A percentile compares a stretch with the other conserved stretches of the same genome.
Conservation (phyloP, 2,113 vertebrate species). For the Polypterus senegalus region DNA sequence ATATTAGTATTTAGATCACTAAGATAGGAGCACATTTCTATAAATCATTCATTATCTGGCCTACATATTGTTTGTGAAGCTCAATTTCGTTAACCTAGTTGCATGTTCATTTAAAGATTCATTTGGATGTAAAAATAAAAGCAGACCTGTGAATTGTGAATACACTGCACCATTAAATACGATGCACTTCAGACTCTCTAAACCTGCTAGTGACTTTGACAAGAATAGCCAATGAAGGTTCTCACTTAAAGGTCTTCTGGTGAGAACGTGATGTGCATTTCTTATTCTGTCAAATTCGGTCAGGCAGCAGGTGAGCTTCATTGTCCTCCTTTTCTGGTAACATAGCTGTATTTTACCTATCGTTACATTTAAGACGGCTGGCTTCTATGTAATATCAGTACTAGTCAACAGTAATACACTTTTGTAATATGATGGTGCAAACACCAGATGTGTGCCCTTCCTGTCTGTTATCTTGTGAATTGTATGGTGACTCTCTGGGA, state of each 20-base stretch:
- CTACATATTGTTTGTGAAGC: constrained; percentile 6
- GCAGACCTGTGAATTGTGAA: too few relatives aligned
- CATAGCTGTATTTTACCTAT: too few relatives aligned
- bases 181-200: too few relatives aligned
- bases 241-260: constrained; percentile 33
- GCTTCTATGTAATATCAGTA: too few relatives aligned
- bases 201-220: constrained; percentile 14
- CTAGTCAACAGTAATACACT: too few relatives aligned
- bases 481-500: too few relatives aligned
- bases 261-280: constrained; percentile 28
- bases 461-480: too few relatives aligned
- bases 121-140: too few relatives aligned
- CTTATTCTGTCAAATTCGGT: constrained; percentile 7
- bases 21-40: neutral
- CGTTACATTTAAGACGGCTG: too few relatives aligned
- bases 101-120: neutral
- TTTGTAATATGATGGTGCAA: too few relatives aligned
- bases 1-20: neutral
- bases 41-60: neutral
- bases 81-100: constrained; percentile 15
- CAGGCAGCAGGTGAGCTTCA: neutral
- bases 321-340: neutral
- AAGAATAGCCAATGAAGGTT: constrained; percentile 29
- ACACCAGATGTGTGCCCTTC: too few relatives aligned
- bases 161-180: too few relatives aligned